Percentiles rank a stretch among this genome's conserved stretches.
These are phyloP conservation scores for Elmis aenea DNA, from an alignment of 2,888 invertebrate species.

Conservation along the genomic window DNA sequence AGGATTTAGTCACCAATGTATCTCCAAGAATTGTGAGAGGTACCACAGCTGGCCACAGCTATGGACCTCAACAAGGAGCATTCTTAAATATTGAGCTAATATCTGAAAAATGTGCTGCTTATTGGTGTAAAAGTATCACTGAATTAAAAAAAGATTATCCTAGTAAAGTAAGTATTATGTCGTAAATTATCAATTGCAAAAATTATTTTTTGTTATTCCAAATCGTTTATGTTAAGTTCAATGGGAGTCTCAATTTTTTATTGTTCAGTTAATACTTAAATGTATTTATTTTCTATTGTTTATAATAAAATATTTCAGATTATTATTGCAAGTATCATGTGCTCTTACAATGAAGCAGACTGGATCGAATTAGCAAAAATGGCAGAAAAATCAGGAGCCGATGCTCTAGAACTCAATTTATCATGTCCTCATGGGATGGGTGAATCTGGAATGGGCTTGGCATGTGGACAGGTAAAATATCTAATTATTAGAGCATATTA, in stretches of 20 bases:
- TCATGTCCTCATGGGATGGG: constrained; percentile 99
- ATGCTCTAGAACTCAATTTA: constrained; percentile 92
- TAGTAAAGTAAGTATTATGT: constrained; percentile 56
- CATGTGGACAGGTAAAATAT: constrained; percentile 82
- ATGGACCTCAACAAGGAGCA: constrained; percentile 93
- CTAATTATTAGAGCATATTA: too few relatives aligned
- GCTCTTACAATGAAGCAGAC: constrained; percentile 77
- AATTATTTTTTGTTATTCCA: neutral
- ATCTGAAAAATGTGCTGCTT: constrained; percentile 90
- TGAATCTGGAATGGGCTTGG: constrained; percentile 96
- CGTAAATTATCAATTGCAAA: neutral
- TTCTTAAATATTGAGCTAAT: constrained; percentile 98
- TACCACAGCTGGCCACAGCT: constrained; percentile 84
- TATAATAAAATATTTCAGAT: too few relatives aligned
- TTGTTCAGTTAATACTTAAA: constrained; percentile 8
- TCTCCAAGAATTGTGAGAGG: constrained; percentile 95
- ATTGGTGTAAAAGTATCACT: constrained; percentile 84
- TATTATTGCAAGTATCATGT: constrained; percentile 95
- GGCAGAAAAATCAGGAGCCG: constrained; percentile 81
- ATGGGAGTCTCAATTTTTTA: neutral
- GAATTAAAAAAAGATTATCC: constrained; percentile 94
- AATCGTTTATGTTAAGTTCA: neutral
- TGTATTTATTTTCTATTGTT: too few relatives aligned
- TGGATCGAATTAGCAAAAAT: constrained; percentile 78
- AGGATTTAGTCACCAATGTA: constrained; percentile 94